Evolutionary conservation across 2,113 vertebrate genomes (phyloP).

Genomic region (Pygoscelis antarcticus): DNA sequence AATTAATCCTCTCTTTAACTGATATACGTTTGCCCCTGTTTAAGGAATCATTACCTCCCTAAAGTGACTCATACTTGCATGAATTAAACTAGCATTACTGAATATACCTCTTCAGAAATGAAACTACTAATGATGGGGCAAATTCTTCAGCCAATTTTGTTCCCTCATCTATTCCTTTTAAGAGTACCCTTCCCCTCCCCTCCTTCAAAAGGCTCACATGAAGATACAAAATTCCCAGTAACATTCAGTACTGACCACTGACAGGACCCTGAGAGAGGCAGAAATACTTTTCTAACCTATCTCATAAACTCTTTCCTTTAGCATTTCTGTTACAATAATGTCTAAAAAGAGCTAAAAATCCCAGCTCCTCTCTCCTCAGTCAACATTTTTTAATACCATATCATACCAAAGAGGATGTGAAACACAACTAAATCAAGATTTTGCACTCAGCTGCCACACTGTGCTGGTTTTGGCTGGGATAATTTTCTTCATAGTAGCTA

Average conservation of each 20-base stretch:
- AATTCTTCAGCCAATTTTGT: not conserved
- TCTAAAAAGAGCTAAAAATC: not conserved
- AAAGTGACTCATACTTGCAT: not conserved
- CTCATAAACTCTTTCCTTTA: not conserved
- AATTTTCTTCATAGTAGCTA: too few relatives aligned
- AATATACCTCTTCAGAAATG: not conserved
- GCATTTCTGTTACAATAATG: not conserved
- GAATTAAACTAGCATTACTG: not conserved
- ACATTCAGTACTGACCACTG: not conserved
- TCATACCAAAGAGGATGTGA: not conserved
- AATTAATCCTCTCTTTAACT: not conserved
- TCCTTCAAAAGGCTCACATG: not conserved
- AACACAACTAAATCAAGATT: not conserved
- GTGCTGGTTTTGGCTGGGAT: too few relatives aligned
- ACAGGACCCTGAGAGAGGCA: not conserved
- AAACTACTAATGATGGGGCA: not conserved
- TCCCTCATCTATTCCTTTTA: not conserved
- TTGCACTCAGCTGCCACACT: not conserved
- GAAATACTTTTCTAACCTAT: not conserved
- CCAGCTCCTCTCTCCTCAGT: not conserved
- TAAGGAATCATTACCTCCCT: not conserved
- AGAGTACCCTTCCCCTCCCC: not conserved
- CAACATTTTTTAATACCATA: not conserved
- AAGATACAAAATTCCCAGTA: not conserved
- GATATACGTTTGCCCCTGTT: not conserved